Percentiles rank a stretch among this genome's conserved stretches.
phyloP scores from a whole-genome alignment of 2,797 vertebrate species.

The Acanthurus leucopareius region DNA sequence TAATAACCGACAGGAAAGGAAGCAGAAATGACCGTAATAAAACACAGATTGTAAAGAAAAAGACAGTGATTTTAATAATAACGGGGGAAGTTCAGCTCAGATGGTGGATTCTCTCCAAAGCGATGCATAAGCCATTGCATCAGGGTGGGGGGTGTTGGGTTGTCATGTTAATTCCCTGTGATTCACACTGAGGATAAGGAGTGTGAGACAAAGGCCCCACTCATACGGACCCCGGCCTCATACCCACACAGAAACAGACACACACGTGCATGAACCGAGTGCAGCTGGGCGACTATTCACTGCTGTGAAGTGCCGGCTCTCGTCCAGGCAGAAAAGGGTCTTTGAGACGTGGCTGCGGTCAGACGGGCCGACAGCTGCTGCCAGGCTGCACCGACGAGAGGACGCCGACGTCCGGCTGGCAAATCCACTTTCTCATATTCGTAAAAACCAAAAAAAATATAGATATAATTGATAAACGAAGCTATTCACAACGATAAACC shows the following conservation, averaged over 20 bases:
- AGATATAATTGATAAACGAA: conserved; percentile 1
- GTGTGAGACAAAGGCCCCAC: conserved; percentile 54
- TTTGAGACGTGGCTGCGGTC: conserved; percentile 51
- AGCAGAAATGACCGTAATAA: neutral
- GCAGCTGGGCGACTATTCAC: conserved; percentile 79
- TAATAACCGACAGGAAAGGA: neutral
- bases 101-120: neutral
- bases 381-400: conserved; percentile 38
- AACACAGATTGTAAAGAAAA: neutral
- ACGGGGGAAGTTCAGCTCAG: neutral
- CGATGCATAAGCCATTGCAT: neutral
- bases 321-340: conserved; percentile 60
- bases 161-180: conserved; percentile 36
- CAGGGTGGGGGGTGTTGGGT: neutral
- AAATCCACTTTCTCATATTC: neutral
- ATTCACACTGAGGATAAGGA: conserved; percentile 8
- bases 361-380: conserved; percentile 62
- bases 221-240: conserved; percentile 50
- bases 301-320: conserved; percentile 75
- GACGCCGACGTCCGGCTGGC: conserved; percentile 33
- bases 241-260: conserved; percentile 24
- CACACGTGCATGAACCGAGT: conserved; percentile 42
- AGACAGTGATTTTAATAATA: neutral
- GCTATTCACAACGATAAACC: neutral
- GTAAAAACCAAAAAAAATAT: neutral